A percentile compares a stretch with the other conserved stretches of the same genome.
These are phyloP conservation scores for Gallinago undulata DNA, from an alignment of 2,113 vertebrate species.

Conservation along the genomic window DNA sequence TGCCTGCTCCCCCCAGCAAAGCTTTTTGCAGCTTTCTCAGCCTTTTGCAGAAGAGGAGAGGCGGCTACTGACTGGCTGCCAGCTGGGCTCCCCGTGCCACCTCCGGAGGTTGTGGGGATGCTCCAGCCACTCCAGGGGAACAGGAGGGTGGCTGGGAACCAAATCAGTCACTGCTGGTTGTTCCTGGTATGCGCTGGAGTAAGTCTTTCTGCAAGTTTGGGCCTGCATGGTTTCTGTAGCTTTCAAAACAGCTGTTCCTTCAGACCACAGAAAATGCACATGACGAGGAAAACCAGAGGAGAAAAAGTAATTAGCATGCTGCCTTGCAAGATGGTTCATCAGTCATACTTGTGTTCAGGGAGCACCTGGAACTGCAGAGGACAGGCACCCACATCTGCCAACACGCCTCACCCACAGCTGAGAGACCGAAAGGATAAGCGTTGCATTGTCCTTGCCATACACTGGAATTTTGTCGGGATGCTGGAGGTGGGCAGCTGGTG, in stretches of 20 bases:
- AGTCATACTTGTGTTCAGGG: not conserved
- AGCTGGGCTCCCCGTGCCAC: not conserved
- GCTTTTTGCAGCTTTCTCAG: not conserved
- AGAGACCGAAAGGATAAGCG: not conserved
- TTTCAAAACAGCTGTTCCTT: not conserved
- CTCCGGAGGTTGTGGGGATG: not conserved
- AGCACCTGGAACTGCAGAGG: not conserved
- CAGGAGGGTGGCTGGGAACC: not conserved
- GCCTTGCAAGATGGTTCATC: not conserved
- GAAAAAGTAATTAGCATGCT: not conserved
- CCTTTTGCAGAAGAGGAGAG: not conserved
- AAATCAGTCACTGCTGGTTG: not conserved
- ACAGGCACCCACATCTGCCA: not conserved
- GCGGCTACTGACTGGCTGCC: not conserved
- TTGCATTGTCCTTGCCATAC: rapidly evolving
- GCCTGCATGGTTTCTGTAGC: not conserved
- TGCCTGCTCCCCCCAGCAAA: not conserved
- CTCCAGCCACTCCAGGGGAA: not conserved
- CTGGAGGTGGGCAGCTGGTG: not conserved
- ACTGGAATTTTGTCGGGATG: not conserved
- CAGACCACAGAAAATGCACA: not conserved
- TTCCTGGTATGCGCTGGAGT: not conserved
- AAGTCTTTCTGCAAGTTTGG: not conserved
- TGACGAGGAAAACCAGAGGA: not conserved
- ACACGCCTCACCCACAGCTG: not conserved